These are phyloP conservation scores for Samia ricini DNA, from an alignment of 1,140 invertebrate genomes.

Conservation along the genomic window DNA sequence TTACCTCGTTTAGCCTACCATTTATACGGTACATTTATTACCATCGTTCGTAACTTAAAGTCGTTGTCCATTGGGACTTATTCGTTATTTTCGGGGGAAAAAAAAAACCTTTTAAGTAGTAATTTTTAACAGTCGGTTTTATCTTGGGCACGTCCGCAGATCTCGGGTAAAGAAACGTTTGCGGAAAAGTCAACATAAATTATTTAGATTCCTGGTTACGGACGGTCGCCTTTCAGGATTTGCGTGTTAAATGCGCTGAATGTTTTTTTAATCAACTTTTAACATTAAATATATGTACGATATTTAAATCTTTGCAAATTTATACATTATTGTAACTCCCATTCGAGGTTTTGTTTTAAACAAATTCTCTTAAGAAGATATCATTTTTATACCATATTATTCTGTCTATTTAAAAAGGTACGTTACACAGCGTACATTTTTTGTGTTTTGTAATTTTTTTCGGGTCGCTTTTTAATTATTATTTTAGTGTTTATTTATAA, in stretches of 20 bases:
- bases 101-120: conserved; percentile 17
- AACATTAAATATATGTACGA: too few relatives aligned
- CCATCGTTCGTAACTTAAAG: conserved; percentile 9
- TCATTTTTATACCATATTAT: too few relatives aligned
- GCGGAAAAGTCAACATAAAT: conserved; percentile 17
- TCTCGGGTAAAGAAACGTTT: conserved; percentile 12
- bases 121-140: conserved; percentile 13
- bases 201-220: conserved; percentile 3
- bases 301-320: too few relatives aligned
- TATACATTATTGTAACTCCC: too few relatives aligned
- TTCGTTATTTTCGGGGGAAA: not conserved
- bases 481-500: too few relatives aligned
- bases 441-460: too few relatives aligned
- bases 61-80: not conserved
- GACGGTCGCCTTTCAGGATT: conserved; percentile 1
- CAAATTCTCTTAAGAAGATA: too few relatives aligned
- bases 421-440: too few relatives aligned
- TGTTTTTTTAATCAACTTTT: too few relatives aligned
- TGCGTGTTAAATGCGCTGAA: not conserved
- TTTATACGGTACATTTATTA: not conserved
- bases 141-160: conserved; percentile 14
- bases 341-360: too few relatives aligned
- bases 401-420: too few relatives aligned
- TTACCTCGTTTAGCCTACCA: not conserved
- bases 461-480: too few relatives aligned